Percentiles rank a stretch among this genome's conserved stretches.
Evolutionary conservation across 92 coral and sea anemone genomes (phyloP).

Genomic region (Palythoa caribaeorum): DNA sequence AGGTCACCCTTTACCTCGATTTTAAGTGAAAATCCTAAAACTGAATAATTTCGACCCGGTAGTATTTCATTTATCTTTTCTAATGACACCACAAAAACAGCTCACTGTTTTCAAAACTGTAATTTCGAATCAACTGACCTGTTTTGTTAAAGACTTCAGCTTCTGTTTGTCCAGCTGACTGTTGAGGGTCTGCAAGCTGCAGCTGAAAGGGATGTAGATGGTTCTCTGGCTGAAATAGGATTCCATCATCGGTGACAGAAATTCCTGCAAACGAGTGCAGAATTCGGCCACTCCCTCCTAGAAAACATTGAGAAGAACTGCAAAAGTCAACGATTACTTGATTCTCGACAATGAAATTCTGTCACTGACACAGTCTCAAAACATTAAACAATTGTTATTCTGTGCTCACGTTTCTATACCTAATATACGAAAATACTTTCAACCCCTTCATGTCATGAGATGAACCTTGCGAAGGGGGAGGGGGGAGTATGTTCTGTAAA

Average conservation of each 20-base stretch:
- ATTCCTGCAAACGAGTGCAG: background rate
- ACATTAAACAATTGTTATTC: background rate
- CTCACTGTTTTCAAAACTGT: too few species aligned
- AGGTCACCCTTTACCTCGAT: too few species aligned
- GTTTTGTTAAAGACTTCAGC: background rate
- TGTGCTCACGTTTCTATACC: too few species aligned
- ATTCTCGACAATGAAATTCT: background rate
- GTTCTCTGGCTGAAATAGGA: constrained; percentile 25
- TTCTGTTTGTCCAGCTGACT: background rate
- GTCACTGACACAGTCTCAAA: background rate
- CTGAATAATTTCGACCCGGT: too few species aligned
- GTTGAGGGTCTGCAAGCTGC: background rate
- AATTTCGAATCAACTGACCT: background rate
- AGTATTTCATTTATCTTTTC: too few species aligned
- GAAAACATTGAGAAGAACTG: background rate
- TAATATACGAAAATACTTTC: too few species aligned
- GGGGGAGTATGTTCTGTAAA: too few species aligned
- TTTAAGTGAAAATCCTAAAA: too few species aligned
- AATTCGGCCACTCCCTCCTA: constrained; percentile 9
- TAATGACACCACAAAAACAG: too few species aligned
- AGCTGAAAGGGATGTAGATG: background rate
- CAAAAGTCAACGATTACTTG: too few species aligned
- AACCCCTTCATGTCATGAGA: too few species aligned
- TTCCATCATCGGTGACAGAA: constrained; percentile 26
- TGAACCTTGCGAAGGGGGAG: too few species aligned